Conservation (phyloP, 2,888 invertebrate genomes). For the Lucinisca nassula region DNA sequence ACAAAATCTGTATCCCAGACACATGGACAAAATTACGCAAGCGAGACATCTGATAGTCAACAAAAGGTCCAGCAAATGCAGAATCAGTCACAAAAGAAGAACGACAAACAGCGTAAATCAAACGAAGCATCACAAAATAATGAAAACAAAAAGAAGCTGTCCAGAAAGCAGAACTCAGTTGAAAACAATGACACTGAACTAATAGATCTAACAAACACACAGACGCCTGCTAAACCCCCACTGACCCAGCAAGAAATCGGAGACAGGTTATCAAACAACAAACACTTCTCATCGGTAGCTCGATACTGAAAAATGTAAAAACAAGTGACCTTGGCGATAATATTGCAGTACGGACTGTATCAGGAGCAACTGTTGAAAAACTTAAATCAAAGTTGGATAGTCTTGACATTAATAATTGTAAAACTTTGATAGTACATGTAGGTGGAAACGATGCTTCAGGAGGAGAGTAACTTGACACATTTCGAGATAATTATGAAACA, state of each 20-base stretch:
- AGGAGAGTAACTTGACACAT: background rate
- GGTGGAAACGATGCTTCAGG: background rate
- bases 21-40: no score
- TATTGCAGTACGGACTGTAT: background rate
- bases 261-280: background rate
- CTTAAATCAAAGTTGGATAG: background rate
- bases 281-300: background rate
- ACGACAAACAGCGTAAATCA: no score
- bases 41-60: no score
- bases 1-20: no score
- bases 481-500: background rate
- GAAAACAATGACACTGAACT: background rate
- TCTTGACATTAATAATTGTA: background rate
- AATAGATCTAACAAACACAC: background rate
- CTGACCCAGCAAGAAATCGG: no score
- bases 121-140: no score
- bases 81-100: no score
- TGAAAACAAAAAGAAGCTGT: no score
- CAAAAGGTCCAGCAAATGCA: no score
- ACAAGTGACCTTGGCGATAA: background rate
- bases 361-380: background rate
- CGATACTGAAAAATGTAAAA: background rate
- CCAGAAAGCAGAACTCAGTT: no score
- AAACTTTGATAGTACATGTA: background rate
- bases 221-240: background rate